Evolutionary conservation across 2,797 vertebrate species (phyloP).

Genomic region (Lindbergichthys nudifrons): DNA sequence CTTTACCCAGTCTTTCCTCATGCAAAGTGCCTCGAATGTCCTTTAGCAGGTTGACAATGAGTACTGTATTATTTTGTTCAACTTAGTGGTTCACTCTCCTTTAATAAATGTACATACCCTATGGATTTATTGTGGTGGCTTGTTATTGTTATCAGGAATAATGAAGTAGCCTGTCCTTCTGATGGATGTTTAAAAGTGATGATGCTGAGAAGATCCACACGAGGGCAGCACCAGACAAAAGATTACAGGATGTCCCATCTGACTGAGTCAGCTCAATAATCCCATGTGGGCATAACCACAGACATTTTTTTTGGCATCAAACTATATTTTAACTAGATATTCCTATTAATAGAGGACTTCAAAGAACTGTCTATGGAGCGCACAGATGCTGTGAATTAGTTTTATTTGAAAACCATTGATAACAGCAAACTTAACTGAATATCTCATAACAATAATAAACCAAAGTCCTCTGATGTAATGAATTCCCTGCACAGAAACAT

Average conservation of each 20-base stretch:
- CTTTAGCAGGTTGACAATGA: slow-evolving; percentile 79
- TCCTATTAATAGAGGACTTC: not conserved
- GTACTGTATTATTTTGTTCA: slow-evolving; percentile 74
- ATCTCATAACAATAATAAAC: not conserved
- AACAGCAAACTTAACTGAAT: not conserved
- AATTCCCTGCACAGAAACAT: too few species aligned
- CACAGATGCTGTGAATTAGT: not conserved
- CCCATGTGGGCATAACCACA: not conserved
- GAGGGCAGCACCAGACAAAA: slow-evolving; percentile 44
- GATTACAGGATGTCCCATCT: not conserved
- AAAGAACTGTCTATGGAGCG: not conserved
- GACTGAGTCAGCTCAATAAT: not conserved
- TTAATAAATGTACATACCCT: slow-evolving; percentile 82
- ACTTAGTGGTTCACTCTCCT: slow-evolving; percentile 67
- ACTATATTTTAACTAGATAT: not conserved
- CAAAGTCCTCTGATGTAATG: not conserved
- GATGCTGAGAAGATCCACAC: slow-evolving; percentile 30
- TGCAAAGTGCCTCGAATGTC: slow-evolving; percentile 84
- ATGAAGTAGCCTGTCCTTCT: not conserved
- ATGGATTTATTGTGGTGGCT: slow-evolving; percentile 15
- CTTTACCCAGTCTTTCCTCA: slow-evolving; percentile 70
- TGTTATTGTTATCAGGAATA: not conserved
- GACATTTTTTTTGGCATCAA: too few species aligned
- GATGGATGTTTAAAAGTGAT: too few species aligned
- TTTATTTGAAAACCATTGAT: not conserved